phyloP scores from a whole-genome alignment of 2,797 vertebrate genomes.

The Synaphobranchus kaupii region DNA sequence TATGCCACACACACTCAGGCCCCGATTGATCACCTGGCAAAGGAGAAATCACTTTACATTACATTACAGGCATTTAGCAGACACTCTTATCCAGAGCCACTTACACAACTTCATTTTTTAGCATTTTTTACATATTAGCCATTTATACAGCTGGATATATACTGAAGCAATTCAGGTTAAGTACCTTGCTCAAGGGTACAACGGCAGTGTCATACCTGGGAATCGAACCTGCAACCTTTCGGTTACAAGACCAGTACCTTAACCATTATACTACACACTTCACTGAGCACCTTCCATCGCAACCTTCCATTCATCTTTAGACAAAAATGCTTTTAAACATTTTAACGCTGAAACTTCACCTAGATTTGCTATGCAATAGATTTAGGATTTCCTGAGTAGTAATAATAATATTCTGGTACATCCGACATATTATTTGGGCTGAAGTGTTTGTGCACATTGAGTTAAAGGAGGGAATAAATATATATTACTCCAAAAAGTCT shows the following conservation, averaged over 20 bases:
- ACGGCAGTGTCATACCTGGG: too few species aligned
- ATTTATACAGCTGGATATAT: too few species aligned
- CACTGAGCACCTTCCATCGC: neutral
- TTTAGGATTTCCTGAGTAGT: neutral
- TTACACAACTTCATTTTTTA: too few species aligned
- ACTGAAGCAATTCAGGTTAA: too few species aligned
- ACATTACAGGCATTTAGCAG: too few species aligned
- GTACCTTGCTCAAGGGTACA: too few species aligned
- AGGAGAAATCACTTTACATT: conserved; percentile 16
- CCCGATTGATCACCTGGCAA: conserved; percentile 78
- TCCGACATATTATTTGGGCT: too few species aligned
- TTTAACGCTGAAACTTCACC: neutral
- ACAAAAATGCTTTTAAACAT: neutral
- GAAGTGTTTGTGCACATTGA: neutral
- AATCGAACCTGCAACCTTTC: too few species aligned
- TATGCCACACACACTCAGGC: conserved; percentile 70
- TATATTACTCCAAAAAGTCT: neutral
- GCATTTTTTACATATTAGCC: too few species aligned
- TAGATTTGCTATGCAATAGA: neutral
- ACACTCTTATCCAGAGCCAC: too few species aligned
- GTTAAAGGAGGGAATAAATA: neutral
- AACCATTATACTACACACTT: too few species aligned
- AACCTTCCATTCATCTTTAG: neutral
- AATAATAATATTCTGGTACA: neutral
- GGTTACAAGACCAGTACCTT: too few species aligned